These are phyloP conservation scores for Candoia aspera DNA, from an alignment of 2,113 vertebrate species.

Conservation along the genomic window DNA sequence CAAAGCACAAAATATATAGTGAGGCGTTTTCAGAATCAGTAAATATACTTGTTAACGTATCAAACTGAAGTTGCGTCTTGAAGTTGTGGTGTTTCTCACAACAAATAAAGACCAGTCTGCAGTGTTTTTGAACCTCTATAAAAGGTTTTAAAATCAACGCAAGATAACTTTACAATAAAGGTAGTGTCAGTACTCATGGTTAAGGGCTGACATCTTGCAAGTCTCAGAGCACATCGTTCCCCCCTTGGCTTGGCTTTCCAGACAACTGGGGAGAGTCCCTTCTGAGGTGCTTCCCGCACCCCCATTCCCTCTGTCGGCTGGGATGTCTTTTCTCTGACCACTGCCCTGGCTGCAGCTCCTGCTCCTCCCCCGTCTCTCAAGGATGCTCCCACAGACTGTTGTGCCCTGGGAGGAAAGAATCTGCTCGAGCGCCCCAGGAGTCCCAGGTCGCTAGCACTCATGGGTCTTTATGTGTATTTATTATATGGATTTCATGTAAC, in stretches of 20 bases:
- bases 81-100: not conserved
- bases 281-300: not conserved
- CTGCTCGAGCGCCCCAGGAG: no score
- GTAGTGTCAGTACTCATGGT: not conserved
- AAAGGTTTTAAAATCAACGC: not conserved
- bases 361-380: no score
- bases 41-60: not conserved
- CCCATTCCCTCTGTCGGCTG: no score
- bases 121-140: not conserved
- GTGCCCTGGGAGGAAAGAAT: no score
- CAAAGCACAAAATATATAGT: not conserved
- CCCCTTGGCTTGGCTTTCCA: not conserved
- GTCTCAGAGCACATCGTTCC: not conserved
- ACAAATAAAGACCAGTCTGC: not conserved
- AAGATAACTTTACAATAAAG: not conserved
- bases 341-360: no score
- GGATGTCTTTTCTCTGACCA: no score
- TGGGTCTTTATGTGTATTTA: no score
- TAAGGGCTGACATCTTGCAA: not conserved
- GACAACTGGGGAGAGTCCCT: not conserved
- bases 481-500: no score
- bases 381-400: no score
- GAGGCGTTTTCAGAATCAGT: not conserved
- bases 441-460: no score
- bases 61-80: not conserved